These are phyloP conservation scores for Rachycentron canadum DNA, from an alignment of 2,797 vertebrate species.

Conservation along the genomic window DNA sequence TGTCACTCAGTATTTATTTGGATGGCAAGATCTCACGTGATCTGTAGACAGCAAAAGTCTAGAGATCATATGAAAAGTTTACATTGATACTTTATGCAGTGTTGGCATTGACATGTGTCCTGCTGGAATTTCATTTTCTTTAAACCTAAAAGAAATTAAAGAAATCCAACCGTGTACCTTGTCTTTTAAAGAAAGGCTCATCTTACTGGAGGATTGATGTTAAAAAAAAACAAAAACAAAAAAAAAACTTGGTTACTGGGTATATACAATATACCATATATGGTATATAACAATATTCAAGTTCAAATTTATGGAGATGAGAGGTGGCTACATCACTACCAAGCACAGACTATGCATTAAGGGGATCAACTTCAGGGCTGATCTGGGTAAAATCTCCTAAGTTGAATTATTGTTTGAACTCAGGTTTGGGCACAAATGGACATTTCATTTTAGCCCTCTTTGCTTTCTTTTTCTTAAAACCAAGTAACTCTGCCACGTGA, in stretches of 20 bases:
- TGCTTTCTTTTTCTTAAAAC: conserved; percentile 4
- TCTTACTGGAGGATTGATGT: neutral
- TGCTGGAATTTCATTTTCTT: conserved; percentile 23
- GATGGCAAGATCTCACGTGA: neutral
- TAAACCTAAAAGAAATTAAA: neutral
- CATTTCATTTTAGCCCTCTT: neutral
- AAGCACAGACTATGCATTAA: neutral
- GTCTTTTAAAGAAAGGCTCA: neutral
- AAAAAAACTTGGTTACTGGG: neutral
- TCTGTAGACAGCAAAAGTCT: no score
- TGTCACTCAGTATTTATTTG: conserved; percentile 2
- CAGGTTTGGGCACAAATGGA: conserved; percentile 21
- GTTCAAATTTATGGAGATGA: neutral
- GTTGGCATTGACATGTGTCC: conserved; percentile 2
- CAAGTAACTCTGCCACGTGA: neutral
- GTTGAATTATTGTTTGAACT: neutral
- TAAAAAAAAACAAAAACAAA: neutral
- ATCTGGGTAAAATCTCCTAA: neutral
- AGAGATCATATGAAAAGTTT: neutral
- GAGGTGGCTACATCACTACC: neutral
- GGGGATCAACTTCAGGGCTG: neutral
- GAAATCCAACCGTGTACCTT: neutral
- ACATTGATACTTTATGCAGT: conserved; percentile 14
- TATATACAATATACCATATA: no score
- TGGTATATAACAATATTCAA: neutral